phyloP scores from a whole-genome alignment of 2,888 invertebrate genomes.

The Ormyrus pomaceus region DNA sequence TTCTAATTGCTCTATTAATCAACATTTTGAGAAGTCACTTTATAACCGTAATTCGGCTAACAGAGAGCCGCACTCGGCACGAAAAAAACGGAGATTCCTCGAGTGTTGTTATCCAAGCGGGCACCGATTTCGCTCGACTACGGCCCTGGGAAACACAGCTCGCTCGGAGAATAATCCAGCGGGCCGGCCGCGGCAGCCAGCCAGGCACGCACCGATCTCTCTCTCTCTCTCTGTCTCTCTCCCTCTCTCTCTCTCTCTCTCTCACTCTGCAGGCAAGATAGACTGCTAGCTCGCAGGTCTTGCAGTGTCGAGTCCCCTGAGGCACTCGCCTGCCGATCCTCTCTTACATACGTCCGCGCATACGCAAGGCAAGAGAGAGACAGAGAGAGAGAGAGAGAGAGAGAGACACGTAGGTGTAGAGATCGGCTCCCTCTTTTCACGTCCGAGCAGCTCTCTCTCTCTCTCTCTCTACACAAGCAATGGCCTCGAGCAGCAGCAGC shows the following conservation, averaged over 20 bases:
- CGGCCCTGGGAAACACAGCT: constrained; percentile 1
- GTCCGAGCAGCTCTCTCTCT: neutral
- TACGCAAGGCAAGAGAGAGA: too few species aligned
- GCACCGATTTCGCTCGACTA: too few species aligned
- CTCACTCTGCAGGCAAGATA: constrained; percentile 4
- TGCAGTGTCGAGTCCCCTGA: neutral
- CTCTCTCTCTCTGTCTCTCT: constrained; percentile 34
- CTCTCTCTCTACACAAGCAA: neutral
- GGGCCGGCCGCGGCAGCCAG: neutral
- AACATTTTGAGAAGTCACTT: too few species aligned
- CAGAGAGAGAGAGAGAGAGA: too few species aligned
- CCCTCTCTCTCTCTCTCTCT: constrained; percentile 15
- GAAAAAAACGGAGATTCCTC: too few species aligned
- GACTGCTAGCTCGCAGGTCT: neutral
- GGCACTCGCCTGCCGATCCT: neutral
- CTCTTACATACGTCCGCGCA: neutral
- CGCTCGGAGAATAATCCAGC: constrained; percentile 1
- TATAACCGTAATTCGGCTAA: too few species aligned
- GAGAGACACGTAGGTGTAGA: neutral
- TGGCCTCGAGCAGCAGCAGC: constrained; percentile 47
- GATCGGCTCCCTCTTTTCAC: constrained; percentile 22
- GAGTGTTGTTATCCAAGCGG: too few species aligned
- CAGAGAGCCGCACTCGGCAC: too few species aligned
- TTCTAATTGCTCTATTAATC: too few species aligned
- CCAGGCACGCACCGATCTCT: neutral